phyloP scores from a whole-genome alignment of 2,797 vertebrate genomes.

The Gila robusta region DNA sequence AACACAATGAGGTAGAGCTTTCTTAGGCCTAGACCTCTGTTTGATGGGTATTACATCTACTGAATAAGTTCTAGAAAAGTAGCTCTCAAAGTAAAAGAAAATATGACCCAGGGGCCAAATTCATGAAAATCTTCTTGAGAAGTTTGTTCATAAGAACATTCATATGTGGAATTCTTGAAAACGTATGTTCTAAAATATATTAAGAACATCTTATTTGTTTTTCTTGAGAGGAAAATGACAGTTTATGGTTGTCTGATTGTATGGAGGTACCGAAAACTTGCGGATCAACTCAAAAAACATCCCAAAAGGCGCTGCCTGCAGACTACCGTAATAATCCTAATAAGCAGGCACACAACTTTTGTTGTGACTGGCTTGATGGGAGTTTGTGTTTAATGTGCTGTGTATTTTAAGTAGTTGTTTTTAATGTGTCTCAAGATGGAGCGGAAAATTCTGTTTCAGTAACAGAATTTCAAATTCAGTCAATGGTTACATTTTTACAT shows the following conservation, averaged over 20 bases:
- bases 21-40: slow-evolving; percentile 17
- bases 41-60: not conserved
- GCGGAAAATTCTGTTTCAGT: not conserved
- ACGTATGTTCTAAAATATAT: not conserved
- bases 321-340: not conserved
- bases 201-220: not conserved
- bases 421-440: not conserved
- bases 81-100: not conserved
- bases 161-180: not conserved
- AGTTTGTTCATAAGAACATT: not conserved
- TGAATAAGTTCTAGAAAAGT: not conserved
- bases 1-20: slow-evolving; percentile 17
- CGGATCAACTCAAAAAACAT: not conserved
- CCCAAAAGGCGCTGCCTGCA: not conserved
- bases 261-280: not conserved
- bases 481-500: not conserved
- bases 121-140: not conserved
- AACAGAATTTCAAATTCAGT: not conserved
- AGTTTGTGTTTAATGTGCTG: not conserved
- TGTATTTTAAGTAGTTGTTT: not conserved
- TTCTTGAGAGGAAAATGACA: not conserved
- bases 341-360: not conserved
- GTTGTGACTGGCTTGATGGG: not conserved
- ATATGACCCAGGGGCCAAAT: not conserved
- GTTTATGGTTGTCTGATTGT: not conserved